phyloP scores from a whole-genome alignment of 37 sponge, comb jelly and placozoan species.

The Aplysina aerophoba region DNA sequence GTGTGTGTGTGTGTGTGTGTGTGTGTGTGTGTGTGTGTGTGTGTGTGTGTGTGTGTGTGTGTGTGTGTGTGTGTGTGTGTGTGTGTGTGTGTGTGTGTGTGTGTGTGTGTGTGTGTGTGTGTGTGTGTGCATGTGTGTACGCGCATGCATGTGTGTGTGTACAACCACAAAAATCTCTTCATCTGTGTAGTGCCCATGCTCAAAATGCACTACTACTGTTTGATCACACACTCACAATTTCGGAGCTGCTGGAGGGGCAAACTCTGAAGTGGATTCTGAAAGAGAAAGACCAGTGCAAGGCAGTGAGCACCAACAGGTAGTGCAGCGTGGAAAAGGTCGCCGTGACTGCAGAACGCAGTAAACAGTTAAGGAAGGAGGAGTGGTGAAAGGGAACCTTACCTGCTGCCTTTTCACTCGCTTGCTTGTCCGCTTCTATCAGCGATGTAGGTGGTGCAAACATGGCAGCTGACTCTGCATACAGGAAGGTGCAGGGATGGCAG shows the following conservation, averaged over 20 bases:
- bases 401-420: neutral
- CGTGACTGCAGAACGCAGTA: too few species aligned
- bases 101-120: neutral
- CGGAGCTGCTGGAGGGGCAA: constrained; percentile 10
- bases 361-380: too few species aligned
- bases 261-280: neutral
- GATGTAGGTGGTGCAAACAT: constrained; percentile 21
- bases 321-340: too few species aligned
- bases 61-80: constrained; percentile 27
- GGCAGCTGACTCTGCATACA: constrained; percentile 23
- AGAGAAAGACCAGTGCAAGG: neutral
- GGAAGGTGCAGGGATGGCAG: too few species aligned
- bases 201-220: too few species aligned
- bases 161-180: too few species aligned
- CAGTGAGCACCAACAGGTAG: too few species aligned
- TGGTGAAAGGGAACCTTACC: too few species aligned
- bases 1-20: constrained; percentile 12
- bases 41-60: constrained; percentile 25
- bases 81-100: constrained; percentile 25
- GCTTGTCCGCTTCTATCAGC: neutral
- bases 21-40: constrained; percentile 27
- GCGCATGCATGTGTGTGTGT: too few species aligned
- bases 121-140: neutral
- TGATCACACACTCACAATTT: constrained; percentile 12
- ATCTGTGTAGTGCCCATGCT: too few species aligned